Percentiles rank a stretch among this genome's conserved stretches.
phyloP scores from a whole-genome alignment of 1,140 invertebrate genomes.

The Doryteuthis pealeii region DNA sequence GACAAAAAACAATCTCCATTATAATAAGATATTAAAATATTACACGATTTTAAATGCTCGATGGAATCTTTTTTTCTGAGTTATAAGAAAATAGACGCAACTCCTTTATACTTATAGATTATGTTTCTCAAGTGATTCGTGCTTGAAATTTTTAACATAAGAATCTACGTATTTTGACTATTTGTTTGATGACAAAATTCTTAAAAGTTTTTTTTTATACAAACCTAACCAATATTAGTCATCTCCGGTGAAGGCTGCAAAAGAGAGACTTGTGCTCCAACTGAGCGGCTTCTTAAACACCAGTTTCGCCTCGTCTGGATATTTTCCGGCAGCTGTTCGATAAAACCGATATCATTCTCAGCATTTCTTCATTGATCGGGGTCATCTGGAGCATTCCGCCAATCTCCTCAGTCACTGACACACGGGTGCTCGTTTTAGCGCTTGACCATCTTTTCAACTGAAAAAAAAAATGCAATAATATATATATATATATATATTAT shows the following conservation, averaged over 20 bases:
- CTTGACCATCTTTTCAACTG: slow-evolving; percentile 48
- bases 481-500: neutral
- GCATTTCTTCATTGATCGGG: slow-evolving; percentile 53
- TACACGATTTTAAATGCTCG: no score
- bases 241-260: slow-evolving; percentile 33
- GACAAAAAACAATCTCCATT: no score
- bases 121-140: no score
- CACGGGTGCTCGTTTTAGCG: slow-evolving; percentile 52
- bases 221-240: slow-evolving; percentile 43
- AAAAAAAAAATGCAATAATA: slow-evolving; percentile 14
- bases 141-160: no score
- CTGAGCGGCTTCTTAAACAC: slow-evolving; percentile 53
- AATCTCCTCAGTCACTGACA: slow-evolving; percentile 53
- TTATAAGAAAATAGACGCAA: no score
- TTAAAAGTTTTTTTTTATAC: no score
- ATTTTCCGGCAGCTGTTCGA: slow-evolving; percentile 43
- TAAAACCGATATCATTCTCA: slow-evolving; percentile 51
- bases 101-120: no score
- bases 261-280: slow-evolving; percentile 48
- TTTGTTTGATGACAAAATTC: no score
- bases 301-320: slow-evolving; percentile 51
- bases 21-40: no score
- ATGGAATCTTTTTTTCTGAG: no score
- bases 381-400: slow-evolving; percentile 54
- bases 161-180: no score